Conservation (phyloP, 2,888 invertebrate species). For the Steromphala cineraria region DNA sequence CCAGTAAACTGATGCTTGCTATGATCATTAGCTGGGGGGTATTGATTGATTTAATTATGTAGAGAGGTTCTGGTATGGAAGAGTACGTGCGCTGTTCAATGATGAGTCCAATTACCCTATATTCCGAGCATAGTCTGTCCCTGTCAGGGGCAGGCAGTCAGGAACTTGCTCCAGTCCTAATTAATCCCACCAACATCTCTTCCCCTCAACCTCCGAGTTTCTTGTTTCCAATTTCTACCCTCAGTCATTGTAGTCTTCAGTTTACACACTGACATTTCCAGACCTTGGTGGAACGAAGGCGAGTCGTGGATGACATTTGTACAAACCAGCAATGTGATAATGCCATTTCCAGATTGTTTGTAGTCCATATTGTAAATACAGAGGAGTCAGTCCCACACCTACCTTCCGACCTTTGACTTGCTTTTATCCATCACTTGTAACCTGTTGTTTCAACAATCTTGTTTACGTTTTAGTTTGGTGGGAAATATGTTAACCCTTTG, state of each 20-base stretch:
- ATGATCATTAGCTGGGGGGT: no score
- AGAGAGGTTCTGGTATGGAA: no score
- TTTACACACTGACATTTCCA: neutral
- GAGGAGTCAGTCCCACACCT: neutral
- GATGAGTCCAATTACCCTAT: slow-evolving; percentile 8
- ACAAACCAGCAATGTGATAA: neutral
- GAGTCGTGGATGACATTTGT: neutral
- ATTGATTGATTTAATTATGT: no score
- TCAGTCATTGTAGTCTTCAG: neutral
- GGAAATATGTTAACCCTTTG: no score
- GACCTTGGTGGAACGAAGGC: neutral
- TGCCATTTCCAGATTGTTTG: neutral
- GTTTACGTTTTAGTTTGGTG: no score
- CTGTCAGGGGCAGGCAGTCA: neutral
- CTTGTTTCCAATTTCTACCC: neutral
- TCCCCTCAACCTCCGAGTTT: neutral
- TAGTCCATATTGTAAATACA: neutral
- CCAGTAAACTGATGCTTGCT: no score
- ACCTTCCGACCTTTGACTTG: neutral
- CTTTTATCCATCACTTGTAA: no score
- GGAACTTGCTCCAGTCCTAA: neutral
- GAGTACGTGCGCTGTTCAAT: neutral
- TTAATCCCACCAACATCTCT: neutral
- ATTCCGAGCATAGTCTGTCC: neutral
- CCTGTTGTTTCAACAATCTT: no score